Conservation (phyloP, 2,888 invertebrate species). For the Eumerus sabulonum region DNA sequence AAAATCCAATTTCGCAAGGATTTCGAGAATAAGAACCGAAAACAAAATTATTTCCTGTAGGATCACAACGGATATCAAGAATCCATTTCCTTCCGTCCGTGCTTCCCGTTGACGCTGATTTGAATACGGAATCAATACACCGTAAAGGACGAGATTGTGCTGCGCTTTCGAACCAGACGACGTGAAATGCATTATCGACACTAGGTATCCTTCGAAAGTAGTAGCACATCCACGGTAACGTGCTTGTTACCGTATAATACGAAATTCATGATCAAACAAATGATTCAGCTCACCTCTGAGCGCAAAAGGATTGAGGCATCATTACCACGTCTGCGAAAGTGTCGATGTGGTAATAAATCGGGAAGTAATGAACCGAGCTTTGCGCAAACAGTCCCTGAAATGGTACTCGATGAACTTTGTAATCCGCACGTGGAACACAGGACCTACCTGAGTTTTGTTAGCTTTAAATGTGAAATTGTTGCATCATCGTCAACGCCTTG, state of each 20-base stretch:
- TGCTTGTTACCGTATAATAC: not conserved
- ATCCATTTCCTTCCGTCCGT: slow-evolving; percentile 24
- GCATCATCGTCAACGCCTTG: no score
- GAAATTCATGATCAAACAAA: slow-evolving; percentile 19
- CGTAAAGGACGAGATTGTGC: not conserved
- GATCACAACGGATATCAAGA: slow-evolving; percentile 19
- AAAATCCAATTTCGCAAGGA: slow-evolving; percentile 7
- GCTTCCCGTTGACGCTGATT: slow-evolving; percentile 4
- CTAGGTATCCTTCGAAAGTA: no score
- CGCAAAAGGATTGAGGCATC: no score
- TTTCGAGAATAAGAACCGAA: slow-evolving; percentile 3
- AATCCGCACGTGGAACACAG: no score
- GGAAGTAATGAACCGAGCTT: slow-evolving; percentile 22
- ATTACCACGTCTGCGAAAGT: not conserved
- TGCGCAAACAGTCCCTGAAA: no score
- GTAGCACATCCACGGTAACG: no score
- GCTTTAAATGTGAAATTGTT: no score
- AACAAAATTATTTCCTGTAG: slow-evolving; percentile 26
- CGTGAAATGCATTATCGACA: no score
- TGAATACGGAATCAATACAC: slow-evolving; percentile 42
- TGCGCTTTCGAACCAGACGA: no score
- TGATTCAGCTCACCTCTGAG: no score
- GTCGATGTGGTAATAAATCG: slow-evolving; percentile 40
- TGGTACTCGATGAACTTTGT: no score
- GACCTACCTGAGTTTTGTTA: no score